Percentiles rank a stretch among this genome's conserved stretches.
Conservation (phyloP, 2,113 vertebrate genomes). For the Myodes glareolus region DNA sequence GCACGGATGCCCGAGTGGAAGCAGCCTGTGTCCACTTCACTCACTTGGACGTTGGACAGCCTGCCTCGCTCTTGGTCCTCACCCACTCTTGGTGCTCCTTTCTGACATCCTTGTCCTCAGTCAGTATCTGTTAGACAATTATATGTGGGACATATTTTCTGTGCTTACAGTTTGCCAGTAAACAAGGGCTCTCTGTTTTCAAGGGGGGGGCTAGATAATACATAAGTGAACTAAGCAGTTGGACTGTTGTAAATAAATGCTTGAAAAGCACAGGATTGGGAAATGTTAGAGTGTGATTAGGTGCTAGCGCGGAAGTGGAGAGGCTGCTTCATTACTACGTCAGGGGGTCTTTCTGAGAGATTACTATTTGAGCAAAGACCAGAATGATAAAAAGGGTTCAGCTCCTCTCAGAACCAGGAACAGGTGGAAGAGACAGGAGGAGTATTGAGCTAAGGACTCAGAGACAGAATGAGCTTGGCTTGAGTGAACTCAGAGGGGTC, state of each 20-base stretch:
- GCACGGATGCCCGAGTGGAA: background rate
- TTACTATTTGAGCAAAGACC: background rate
- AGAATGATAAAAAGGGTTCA: background rate
- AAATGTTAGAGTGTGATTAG: background rate
- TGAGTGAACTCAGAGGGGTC: too few relatives aligned
- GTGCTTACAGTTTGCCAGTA: background rate
- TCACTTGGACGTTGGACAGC: background rate
- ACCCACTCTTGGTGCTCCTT: background rate
- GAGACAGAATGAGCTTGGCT: background rate
- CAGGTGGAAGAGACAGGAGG: background rate
- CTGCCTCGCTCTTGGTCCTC: background rate
- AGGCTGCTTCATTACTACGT: background rate
- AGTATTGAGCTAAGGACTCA: background rate
- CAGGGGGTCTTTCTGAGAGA: background rate
- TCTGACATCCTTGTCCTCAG: background rate
- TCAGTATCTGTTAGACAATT: background rate
- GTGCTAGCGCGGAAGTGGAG: background rate
- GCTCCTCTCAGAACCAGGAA: background rate
- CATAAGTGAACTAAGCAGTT: background rate
- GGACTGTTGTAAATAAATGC: slow-evolving; percentile 27
- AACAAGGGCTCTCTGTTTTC: background rate
- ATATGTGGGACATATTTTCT: background rate
- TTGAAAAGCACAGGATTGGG: background rate
- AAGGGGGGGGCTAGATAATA: background rate
- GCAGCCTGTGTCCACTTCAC: background rate